phyloP scores from a whole-genome alignment of 2,113 vertebrate genomes.

The Corythornis madagascariensis region DNA sequence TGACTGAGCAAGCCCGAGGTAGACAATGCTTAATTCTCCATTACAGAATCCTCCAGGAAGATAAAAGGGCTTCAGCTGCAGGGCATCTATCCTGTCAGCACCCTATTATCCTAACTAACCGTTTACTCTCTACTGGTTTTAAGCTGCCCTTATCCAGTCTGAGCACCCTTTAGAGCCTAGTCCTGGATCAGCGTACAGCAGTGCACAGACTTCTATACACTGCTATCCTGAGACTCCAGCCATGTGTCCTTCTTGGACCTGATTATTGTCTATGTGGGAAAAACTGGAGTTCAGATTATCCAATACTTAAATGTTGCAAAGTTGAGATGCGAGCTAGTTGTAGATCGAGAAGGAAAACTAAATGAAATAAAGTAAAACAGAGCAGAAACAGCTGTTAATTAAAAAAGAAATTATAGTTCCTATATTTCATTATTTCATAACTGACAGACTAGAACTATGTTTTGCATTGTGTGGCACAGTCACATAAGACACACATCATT shows the following conservation, averaged over 20 bases:
- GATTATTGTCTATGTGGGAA: background rate
- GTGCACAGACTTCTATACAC: slow-evolving; percentile 35
- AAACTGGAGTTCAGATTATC: background rate
- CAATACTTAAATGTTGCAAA: background rate
- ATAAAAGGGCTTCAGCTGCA: slow-evolving; percentile 72
- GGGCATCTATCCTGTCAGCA: slow-evolving; percentile 72
- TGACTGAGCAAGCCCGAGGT: slow-evolving; percentile 79
- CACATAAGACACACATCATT: background rate
- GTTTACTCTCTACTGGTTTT: slow-evolving; percentile 70
- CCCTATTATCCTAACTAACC: slow-evolving; percentile 72
- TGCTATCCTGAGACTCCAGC: slow-evolving; percentile 17
- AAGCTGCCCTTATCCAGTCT: slow-evolving; percentile 62
- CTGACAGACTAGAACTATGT: background rate
- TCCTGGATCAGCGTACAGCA: slow-evolving; percentile 11
- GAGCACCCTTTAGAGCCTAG: slow-evolving; percentile 62
- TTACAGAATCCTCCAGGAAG: slow-evolving; percentile 73
- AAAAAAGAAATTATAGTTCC: background rate
- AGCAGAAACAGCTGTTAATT: background rate
- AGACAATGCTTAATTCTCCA: slow-evolving; percentile 78
- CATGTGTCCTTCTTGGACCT: slow-evolving; percentile 2
- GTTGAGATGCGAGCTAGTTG: background rate
- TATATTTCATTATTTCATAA: background rate
- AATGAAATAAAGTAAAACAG: background rate
- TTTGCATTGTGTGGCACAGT: background rate
- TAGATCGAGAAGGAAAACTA: background rate